A percentile compares a stretch with the other conserved stretches of the same genome.
phyloP scores from a whole-genome alignment of 2,113 vertebrate genomes.

The Climacteris rufus region DNA sequence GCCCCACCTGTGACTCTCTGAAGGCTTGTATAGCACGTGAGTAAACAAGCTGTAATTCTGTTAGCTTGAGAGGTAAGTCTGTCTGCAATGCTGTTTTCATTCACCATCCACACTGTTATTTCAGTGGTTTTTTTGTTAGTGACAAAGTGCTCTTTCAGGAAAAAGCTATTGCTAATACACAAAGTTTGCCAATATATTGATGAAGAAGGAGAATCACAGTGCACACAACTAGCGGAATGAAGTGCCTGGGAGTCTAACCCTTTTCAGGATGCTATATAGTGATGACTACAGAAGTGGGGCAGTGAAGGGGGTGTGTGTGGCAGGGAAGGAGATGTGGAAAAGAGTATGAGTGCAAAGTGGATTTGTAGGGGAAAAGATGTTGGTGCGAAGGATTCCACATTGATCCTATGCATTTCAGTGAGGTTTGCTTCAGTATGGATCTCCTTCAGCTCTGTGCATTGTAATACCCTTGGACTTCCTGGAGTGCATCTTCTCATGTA shows the following conservation, averaged over 20 bases:
- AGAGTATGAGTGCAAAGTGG: background rate
- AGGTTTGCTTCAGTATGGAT: background rate
- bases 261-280: background rate
- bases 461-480: background rate
- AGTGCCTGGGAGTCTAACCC: background rate
- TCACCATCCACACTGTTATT: background rate
- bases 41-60: background rate
- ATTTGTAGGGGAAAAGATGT: background rate
- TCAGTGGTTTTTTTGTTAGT: background rate
- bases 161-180: background rate
- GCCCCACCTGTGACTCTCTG: background rate
- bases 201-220: background rate
- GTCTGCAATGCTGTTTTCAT: background rate
- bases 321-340: background rate
- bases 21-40: background rate
- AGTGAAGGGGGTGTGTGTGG: background rate
- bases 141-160: background rate
- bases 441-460: background rate
- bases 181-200: background rate
- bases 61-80: background rate
- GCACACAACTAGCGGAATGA: background rate
- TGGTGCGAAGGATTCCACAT: background rate
- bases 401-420: rapidly evolving
- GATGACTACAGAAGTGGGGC: background rate
- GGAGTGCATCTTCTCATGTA: background rate